Evolutionary conservation across 1,140 invertebrate species (phyloP), one percentile per base, ranked within the genome.

Genomic region (Eciton burchellii): DNA sequence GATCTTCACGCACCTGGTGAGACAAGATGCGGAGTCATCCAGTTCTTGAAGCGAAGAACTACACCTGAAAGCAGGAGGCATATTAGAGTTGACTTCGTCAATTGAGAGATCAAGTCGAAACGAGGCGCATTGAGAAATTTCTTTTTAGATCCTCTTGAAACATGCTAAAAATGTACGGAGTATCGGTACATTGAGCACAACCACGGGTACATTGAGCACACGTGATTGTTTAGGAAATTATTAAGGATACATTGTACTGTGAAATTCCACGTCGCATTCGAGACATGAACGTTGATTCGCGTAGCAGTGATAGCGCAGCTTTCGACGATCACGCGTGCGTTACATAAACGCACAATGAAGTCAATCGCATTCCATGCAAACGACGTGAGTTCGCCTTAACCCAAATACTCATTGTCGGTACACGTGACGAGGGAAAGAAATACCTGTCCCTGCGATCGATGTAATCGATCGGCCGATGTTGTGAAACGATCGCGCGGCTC

Each of bases 331-430:
- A 70, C 63, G 74, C 54, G 68, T 24, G 35, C 49, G 29, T 79
- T 79, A 56, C 63, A 35, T 70, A 79, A 70, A 35, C 21, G n/a
- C 16, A 1, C n/a, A 68, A n/a, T n/a, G 49, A 4, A 19, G 3
- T 29, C 49, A 49, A 79, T 45, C n/a, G 63, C 52, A 21, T 54
- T 6, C n/a, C n/a, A 12, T n/a, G 43, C 52, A 1, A 11, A 45
- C 43, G 26, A n/a, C 16, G 5, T 79, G 43, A 49, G 14, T 70
- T 79, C 24, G 47, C 74, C 63, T 79, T 79, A 79, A 79, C 63
- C 74, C 68, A 35, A 70, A 70, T 79, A 68, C 24, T 57, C 35
- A 54, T 66, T 26, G 12, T 29, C 52, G 41, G 60, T 41, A 66
- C 16, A 60, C 21, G 35, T 19, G 47, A 43, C 43, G 43, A 14